These are phyloP conservation scores for Ellobium chinense DNA, from an alignment of 2,888 invertebrate species.

Conservation along the genomic window DNA sequence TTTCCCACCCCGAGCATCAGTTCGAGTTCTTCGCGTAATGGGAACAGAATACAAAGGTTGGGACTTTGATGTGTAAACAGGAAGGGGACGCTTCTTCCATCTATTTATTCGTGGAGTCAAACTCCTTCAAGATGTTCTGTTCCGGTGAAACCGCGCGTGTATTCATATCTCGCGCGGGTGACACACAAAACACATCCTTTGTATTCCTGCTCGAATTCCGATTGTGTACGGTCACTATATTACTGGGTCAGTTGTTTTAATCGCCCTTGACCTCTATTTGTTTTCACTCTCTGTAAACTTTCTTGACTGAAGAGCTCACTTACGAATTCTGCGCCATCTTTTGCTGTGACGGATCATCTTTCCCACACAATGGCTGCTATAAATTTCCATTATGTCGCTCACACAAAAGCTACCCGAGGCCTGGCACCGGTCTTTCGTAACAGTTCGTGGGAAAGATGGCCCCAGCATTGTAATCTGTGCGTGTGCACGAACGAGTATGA, in stretches of 20 bases:
- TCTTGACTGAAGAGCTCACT: background rate
- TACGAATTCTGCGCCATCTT: background rate
- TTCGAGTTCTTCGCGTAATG: too few relatives aligned
- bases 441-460: slow-evolving; percentile 25
- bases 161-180: background rate
- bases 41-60: too few relatives aligned
- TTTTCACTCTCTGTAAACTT: background rate
- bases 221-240: slow-evolving; percentile 8
- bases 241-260: slow-evolving; percentile 12
- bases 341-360: slow-evolving; percentile 23
- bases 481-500: background rate
- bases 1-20: too few relatives aligned
- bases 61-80: too few relatives aligned
- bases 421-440: background rate
- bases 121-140: background rate
- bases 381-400: background rate
- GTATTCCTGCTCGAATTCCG: background rate
- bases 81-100: too few relatives aligned
- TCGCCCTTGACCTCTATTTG: slow-evolving; percentile 22
- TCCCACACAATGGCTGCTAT: background rate
- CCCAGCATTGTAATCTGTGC: background rate
- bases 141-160: background rate
- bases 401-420: slow-evolving; percentile 9
- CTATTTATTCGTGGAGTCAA: too few relatives aligned
- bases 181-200: background rate